phyloP scores from a whole-genome alignment of 2,888 invertebrate species.

The Flexamia atlantica region DNA sequence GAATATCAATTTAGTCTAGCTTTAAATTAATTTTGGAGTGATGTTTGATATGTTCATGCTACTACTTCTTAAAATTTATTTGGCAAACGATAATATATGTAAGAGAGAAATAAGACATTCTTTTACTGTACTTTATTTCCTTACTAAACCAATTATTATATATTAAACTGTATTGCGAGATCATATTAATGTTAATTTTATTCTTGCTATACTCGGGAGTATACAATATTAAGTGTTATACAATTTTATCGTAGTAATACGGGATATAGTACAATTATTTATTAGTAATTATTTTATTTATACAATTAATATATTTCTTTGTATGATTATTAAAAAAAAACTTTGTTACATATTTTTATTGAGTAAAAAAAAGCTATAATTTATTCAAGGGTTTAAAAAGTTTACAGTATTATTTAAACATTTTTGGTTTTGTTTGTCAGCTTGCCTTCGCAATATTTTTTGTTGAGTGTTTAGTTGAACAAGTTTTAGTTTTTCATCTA shows the following conservation, averaged over 20 bases:
- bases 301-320: not conserved
- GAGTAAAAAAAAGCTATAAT: too few relatives aligned
- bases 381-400: too few relatives aligned
- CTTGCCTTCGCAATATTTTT: not conserved
- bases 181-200: not conserved
- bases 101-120: not conserved
- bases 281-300: constrained; percentile 35
- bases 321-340: constrained; percentile 1
- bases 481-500: too few relatives aligned
- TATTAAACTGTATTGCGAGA: not conserved
- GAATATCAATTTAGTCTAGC: not conserved
- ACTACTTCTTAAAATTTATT: not conserved
- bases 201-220: not conserved
- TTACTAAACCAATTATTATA: not conserved
- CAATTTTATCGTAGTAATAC: not conserved
- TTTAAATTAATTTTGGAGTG: not conserved
- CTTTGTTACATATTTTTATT: not conserved
- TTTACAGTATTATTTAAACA: not conserved
- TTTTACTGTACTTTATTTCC: not conserved
- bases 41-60: not conserved
- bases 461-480: not conserved
- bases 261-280: constrained; percentile 22
- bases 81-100: not conserved
- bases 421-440: not conserved
- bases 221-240: not conserved